Percentiles rank a stretch among this genome's conserved stretches.
phyloP scores from a whole-genome alignment of 2,797 vertebrate genomes.

The Anguilla marmorata region DNA sequence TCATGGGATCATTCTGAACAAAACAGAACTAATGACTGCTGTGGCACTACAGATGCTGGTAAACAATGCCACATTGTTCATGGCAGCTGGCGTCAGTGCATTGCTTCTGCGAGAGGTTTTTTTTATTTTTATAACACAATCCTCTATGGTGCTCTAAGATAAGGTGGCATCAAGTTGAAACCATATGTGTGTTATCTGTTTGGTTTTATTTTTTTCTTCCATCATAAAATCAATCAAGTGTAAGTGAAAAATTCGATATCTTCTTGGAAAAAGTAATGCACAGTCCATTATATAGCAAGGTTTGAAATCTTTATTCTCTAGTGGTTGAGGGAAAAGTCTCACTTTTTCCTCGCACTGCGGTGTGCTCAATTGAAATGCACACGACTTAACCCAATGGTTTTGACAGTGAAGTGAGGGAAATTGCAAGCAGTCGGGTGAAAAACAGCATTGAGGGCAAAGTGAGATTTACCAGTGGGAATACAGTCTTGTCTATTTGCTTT shows the following conservation, averaged over 20 bases:
- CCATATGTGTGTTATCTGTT: background rate
- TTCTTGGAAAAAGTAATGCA: slow-evolving; percentile 1
- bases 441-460: slow-evolving; percentile 65
- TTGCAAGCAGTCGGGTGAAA: slow-evolving; percentile 50
- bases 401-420: slow-evolving; percentile 59
- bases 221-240: slow-evolving; percentile 25
- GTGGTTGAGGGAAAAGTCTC: slow-evolving; percentile 40
- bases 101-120: background rate
- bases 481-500: slow-evolving; percentile 51
- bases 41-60: background rate
- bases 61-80: background rate
- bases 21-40: background rate
- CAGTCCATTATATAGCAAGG: slow-evolving; percentile 5
- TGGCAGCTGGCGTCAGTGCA: background rate
- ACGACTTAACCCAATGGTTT: slow-evolving; percentile 57
- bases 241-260: slow-evolving; percentile 7
- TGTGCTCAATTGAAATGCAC: slow-evolving; percentile 51
- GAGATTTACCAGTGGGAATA: slow-evolving; percentile 65
- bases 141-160: slow-evolving; percentile 10
- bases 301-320: slow-evolving; percentile 26
- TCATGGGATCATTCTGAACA: background rate
- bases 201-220: background rate
- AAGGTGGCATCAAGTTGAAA: background rate
- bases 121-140: slow-evolving; percentile 18
- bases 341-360: slow-evolving; percentile 38